phyloP scores from a whole-genome alignment of 2,888 invertebrate species.

The Drosophila nigritarsus region DNA sequence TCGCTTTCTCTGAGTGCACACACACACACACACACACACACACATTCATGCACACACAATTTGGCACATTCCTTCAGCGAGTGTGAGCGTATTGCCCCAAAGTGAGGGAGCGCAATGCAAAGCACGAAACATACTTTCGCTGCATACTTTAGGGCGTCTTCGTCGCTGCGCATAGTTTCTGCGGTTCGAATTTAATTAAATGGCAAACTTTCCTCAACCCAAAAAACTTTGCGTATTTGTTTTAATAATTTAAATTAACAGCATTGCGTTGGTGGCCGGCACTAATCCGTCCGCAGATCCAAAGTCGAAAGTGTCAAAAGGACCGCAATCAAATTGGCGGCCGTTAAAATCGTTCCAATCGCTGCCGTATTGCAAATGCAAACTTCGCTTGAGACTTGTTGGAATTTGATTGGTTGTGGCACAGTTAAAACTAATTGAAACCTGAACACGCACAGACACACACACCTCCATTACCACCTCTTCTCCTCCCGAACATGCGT shows the following conservation, averaged over 20 bases:
- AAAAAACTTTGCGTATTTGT: conserved; percentile 39
- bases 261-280: neutral
- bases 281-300: conserved; percentile 40
- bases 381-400: conserved; percentile 54
- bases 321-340: conserved; percentile 68
- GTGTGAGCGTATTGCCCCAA: conserved; percentile 17
- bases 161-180: conserved; percentile 25
- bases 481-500: neutral
- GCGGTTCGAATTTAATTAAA: conserved; percentile 60
- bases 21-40: neutral
- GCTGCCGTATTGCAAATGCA: conserved; percentile 70
- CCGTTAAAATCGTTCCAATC: conserved; percentile 37
- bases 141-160: conserved; percentile 51
- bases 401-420: conserved; percentile 52
- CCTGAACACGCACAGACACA: conserved; percentile 9
- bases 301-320: conserved; percentile 44
- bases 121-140: conserved; percentile 6
- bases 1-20: neutral
- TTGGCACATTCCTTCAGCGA: conserved; percentile 8
- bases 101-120: conserved; percentile 17
- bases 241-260: conserved; percentile 65
- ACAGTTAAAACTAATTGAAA: conserved; percentile 72
- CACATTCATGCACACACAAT: conserved; percentile 4
- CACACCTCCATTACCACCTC: neutral
- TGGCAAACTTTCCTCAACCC: conserved; percentile 3